Evolutionary conservation across 1,140 invertebrate genomes (phyloP), one percentile per base, ranked within the genome.

Genomic region (Camponotus vicinus): DNA sequence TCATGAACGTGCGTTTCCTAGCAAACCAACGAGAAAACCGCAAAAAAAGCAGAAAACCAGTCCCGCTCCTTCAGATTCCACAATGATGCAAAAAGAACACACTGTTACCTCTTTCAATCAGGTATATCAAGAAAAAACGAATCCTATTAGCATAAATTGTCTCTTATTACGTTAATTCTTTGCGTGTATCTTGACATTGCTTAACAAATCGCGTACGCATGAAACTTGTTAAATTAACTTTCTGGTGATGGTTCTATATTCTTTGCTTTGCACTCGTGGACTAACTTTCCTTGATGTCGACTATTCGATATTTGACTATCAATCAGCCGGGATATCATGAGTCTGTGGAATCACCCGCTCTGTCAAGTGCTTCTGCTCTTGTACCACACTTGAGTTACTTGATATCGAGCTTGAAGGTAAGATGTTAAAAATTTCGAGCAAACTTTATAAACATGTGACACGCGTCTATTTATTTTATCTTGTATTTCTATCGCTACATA

Each of bases 351-450:
- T 95, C 93, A 82, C 95, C 96, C 87, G 95, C 96, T 88, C 95
- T 96, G 91, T 97, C 97, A 67, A 95, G 95, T 79, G 95, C 96
- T 87, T 96, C 96, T 87, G 95, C 96, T 82, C 94, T 96, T 89
- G 95, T 97, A 94, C 97, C 97, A 77, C 96, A 97, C 93, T 96
- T 97, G 92, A 96, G 96, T 94, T 96, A 96, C 92, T 95, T 97
- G 92, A 96, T 97, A 88, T 96, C 96, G 91, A 96, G 96, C 93
- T 93, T 97, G 87, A 97, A 97, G 97, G 97, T 97, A 96, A 97
- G 96, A 92, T 4, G 11, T 66, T 66, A 77, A 67, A 21, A 42
- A 15, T 1, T 27, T 27, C 27, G 42, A 55, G 40, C 45, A 55
- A 82, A 78, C 32, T 76, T 66, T 34, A 49, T n/a, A 70, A 21